phyloP scores from a whole-genome alignment of 2,888 invertebrate species.

The Ectobius pallidus region DNA sequence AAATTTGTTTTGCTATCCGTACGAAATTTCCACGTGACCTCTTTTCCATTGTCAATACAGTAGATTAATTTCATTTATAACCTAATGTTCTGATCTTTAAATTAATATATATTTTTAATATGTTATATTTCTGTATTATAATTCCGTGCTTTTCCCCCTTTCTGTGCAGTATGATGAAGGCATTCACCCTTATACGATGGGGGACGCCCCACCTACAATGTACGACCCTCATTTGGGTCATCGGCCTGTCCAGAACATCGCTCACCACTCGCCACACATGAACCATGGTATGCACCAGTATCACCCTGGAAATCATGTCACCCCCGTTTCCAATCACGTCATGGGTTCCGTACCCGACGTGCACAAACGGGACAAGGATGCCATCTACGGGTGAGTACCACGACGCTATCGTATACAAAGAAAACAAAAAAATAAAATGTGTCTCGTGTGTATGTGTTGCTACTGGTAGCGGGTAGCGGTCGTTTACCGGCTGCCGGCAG shows the following conservation, averaged over 20 bases:
- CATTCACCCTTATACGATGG: constrained; percentile 90
- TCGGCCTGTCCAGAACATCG: constrained; percentile 51
- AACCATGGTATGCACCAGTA: constrained; percentile 57
- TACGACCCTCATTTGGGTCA: constrained; percentile 77
- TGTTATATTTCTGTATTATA: neutral
- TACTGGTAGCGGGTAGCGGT: neutral
- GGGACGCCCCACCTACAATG: constrained; percentile 63
- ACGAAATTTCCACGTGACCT: no score
- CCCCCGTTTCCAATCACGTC: constrained; percentile 76
- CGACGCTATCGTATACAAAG: no score
- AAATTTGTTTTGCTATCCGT: no score
- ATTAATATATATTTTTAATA: no score
- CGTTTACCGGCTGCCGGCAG: neutral
- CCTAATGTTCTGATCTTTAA: no score
- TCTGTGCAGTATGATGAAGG: constrained; percentile 88
- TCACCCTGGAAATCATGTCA: constrained; percentile 69
- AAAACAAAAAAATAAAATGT: no score
- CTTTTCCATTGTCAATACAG: no score
- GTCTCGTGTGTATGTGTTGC: no score
- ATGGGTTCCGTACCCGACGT: constrained; percentile 86
- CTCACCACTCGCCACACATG: constrained; percentile 80
- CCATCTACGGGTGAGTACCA: constrained; percentile 89
- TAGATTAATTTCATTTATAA: no score
- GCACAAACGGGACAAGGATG: constrained; percentile 97
- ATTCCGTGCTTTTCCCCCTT: neutral